Percentiles rank a stretch among this genome's conserved stretches.
phyloP scores from a whole-genome alignment of 2,888 invertebrate species.

The Allophyes oxyacanthae region DNA sequence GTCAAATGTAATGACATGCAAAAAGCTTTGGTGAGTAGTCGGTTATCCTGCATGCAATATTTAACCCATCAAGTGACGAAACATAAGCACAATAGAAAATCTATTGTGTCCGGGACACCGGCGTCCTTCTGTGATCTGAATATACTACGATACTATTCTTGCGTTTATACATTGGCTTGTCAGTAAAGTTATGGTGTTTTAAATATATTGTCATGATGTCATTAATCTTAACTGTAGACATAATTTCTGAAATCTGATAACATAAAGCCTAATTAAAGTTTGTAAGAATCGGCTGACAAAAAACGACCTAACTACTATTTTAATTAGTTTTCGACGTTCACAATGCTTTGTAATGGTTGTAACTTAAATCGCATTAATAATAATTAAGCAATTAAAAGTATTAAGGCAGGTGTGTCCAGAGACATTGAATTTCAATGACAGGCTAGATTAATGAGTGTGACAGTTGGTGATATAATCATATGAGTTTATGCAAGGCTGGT shows the following conservation, averaged over 20 bases:
- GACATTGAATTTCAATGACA: conserved; percentile 47
- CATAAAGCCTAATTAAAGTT: conserved; percentile 26
- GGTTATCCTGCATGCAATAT: conserved; percentile 8
- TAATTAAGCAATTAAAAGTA: conserved; percentile 48
- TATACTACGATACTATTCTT: too few relatives aligned
- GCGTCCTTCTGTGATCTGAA: too few relatives aligned
- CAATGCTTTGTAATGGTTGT: conserved; percentile 23
- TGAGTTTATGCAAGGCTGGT: conserved; percentile 19
- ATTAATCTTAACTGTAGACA: not conserved
- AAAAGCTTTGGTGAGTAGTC: conserved; percentile 27
- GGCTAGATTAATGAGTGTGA: conserved; percentile 39
- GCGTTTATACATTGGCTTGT: too few relatives aligned
- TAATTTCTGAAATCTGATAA: conserved; percentile 22
- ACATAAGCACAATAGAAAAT: too few relatives aligned
- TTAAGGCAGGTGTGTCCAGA: conserved; percentile 38
- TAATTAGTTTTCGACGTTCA: conserved; percentile 31
- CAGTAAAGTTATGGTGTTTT: too few relatives aligned
- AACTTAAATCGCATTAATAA: conserved; percentile 25
- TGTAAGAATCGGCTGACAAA: conserved; percentile 21
- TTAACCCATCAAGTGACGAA: too few relatives aligned
- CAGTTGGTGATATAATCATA: conserved; percentile 32
- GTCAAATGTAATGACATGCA: conserved; percentile 28
- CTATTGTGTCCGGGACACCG: too few relatives aligned
- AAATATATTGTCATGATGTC: too few relatives aligned
- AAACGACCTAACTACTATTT: conserved; percentile 15